Conservation (phyloP, 2,888 invertebrate species). For the Ditylenchus weischeri region DNA sequence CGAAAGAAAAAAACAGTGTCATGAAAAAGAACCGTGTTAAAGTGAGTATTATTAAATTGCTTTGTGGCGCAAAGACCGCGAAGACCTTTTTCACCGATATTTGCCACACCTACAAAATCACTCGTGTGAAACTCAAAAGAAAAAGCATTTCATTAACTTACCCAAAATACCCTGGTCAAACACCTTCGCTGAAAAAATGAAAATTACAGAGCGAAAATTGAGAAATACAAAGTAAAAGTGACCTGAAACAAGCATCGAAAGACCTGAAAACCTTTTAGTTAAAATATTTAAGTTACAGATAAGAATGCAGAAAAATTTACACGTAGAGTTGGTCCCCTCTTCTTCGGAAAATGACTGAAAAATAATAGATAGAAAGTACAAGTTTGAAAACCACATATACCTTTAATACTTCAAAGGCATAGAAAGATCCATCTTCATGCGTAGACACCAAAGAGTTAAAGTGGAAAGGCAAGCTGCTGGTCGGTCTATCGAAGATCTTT, state of each 20-base stretch:
- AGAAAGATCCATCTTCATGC: conserved; percentile 20
- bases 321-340: conserved; percentile 33
- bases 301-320: conserved; percentile 3
- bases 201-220: conserved; percentile 13
- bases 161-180: conserved; percentile 25
- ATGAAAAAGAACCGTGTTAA: conserved; percentile 23
- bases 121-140: not conserved
- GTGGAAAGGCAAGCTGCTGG: conserved; percentile 15
- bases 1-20: not conserved
- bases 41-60: conserved; percentile 10
- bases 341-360: conserved; percentile 38
- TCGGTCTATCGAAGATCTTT: conserved; percentile 36
- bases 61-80: conserved; percentile 24
- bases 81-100: conserved; percentile 22
- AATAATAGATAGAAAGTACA: not conserved
- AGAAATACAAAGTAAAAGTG: too few relatives aligned
- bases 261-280: too few relatives aligned
- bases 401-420: conserved; percentile 22
- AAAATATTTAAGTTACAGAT: too few relatives aligned
- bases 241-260: too few relatives aligned
- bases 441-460: conserved; percentile 28
- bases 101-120: conserved; percentile 23
- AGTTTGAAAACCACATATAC: conserved; percentile 7
- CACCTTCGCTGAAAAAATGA: conserved; percentile 36
- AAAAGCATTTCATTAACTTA: not conserved